phyloP scores from a whole-genome alignment of 2,113 vertebrate genomes.

The Laticauda laticaudata region DNA sequence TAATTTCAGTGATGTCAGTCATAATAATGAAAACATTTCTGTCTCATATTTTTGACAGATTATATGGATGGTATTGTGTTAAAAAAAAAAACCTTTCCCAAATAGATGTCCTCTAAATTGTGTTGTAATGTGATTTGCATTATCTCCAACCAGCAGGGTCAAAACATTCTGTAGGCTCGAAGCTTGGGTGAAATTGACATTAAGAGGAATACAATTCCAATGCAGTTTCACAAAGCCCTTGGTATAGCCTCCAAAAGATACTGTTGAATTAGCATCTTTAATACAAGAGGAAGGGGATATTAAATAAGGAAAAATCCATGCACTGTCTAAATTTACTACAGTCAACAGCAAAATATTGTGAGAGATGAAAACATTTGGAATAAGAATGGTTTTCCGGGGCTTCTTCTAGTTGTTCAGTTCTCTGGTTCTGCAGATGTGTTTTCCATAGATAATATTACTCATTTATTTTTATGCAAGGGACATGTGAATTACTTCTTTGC shows the following conservation, averaged over 20 bases:
- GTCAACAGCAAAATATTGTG: not conserved
- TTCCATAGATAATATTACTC: not conserved
- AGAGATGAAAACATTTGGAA: not conserved
- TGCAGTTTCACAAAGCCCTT: not conserved
- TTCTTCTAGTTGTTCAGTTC: not conserved
- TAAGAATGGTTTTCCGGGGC: not conserved
- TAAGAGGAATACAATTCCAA: not conserved
- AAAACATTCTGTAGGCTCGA: not conserved
- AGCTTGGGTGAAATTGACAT: not conserved
- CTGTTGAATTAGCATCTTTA: not conserved
- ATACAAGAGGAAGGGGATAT: not conserved
- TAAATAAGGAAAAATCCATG: not conserved
- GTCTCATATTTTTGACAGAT: not conserved
- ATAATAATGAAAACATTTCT: not conserved
- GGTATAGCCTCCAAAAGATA: not conserved
- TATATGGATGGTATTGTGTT: not conserved
- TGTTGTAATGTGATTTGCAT: not conserved
- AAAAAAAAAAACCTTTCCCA: not conserved
- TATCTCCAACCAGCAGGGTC: not conserved
- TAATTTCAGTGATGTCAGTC: not conserved
- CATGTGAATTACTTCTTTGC: not conserved
- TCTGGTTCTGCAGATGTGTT: not conserved
- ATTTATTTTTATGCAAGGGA: not conserved
- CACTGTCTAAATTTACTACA: not conserved
- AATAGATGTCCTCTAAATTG: not conserved